Conservation (phyloP, 2,888 invertebrate species). For the Andrena flavipes region DNA sequence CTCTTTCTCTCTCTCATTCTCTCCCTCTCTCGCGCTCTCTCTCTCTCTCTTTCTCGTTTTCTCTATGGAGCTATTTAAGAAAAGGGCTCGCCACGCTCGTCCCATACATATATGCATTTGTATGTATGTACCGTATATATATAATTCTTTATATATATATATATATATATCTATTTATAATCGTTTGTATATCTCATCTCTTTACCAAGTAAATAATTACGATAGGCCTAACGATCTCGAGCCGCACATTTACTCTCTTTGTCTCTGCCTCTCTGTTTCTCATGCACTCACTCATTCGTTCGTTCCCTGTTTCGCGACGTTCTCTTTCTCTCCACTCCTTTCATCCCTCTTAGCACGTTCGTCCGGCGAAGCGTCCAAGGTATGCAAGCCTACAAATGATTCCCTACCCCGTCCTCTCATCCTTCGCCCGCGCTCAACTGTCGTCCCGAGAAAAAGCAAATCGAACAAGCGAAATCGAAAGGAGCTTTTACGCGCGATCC, state of each 20-base stretch:
- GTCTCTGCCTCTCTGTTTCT: not conserved
- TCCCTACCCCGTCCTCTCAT: no score
- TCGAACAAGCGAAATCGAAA: slow-evolving; percentile 65
- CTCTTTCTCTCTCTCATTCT: slow-evolving; percentile 24
- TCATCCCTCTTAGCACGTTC: slow-evolving; percentile 59
- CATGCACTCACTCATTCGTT: slow-evolving; percentile 24
- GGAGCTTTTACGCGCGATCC: slow-evolving; percentile 39
- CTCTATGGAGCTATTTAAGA: slow-evolving; percentile 57
- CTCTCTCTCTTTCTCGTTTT: slow-evolving; percentile 18
- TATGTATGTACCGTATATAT: slow-evolving; percentile 30
- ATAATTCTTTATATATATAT: slow-evolving; percentile 24
- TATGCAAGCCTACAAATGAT: slow-evolving; percentile 12
- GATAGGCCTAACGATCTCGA: slow-evolving; percentile 69
- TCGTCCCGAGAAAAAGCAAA: slow-evolving; percentile 50
- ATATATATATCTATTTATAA: slow-evolving; percentile 57
- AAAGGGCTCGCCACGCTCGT: slow-evolving; percentile 57
- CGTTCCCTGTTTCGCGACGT: slow-evolving; percentile 1
- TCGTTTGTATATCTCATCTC: slow-evolving; percentile 47
- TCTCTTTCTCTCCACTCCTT: slow-evolving; percentile 9
- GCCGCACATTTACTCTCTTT: slow-evolving; percentile 25
- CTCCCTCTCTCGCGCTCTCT: slow-evolving; percentile 11
- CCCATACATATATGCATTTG: slow-evolving; percentile 44
- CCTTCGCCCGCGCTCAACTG: not conserved
- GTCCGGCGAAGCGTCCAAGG: slow-evolving; percentile 69
- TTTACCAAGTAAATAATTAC: slow-evolving; percentile 56